Percentiles rank a stretch among this genome's conserved stretches.
Evolutionary conservation across 1,140 invertebrate genomes (phyloP).

Genomic region (Euwallacea similis): DNA sequence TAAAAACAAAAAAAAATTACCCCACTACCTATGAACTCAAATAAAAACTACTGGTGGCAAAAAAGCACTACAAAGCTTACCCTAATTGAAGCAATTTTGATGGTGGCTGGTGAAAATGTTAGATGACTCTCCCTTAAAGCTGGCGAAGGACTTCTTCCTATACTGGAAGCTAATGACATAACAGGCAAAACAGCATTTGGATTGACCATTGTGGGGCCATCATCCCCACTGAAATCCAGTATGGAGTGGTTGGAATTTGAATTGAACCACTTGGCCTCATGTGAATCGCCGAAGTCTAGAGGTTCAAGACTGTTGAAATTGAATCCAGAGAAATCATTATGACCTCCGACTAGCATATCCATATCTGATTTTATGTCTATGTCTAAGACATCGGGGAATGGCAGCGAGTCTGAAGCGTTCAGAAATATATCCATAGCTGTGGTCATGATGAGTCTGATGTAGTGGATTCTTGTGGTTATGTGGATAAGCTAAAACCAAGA

Average conservation of each 20-base stretch:
- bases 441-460: slow-evolving; percentile 39
- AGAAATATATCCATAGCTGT: slow-evolving; percentile 61
- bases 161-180: slow-evolving; percentile 51
- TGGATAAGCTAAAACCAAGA: no score
- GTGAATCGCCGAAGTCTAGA: slow-evolving; percentile 66
- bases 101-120: slow-evolving; percentile 63
- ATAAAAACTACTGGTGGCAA: not conserved
- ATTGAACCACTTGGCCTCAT: slow-evolving; percentile 59
- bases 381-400: slow-evolving; percentile 71
- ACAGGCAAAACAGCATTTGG: slow-evolving; percentile 72
- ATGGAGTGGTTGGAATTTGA: slow-evolving; percentile 63
- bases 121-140: slow-evolving; percentile 64
- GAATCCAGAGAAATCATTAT: slow-evolving; percentile 62
- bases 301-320: slow-evolving; percentile 69
- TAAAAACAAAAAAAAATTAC: slow-evolving; percentile 17
- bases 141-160: slow-evolving; percentile 54
- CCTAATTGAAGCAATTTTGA: slow-evolving; percentile 28
- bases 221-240: slow-evolving; percentile 71
- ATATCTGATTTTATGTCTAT: slow-evolving; percentile 82
- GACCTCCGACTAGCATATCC: slow-evolving; percentile 71
- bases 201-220: slow-evolving; percentile 76
- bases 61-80: not conserved
- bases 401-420: slow-evolving; percentile 59
- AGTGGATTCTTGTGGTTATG: no score
- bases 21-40: not conserved